These are phyloP conservation scores for Scylla paramamosain DNA, from an alignment of 1,140 invertebrate genomes.

Conservation along the genomic window DNA sequence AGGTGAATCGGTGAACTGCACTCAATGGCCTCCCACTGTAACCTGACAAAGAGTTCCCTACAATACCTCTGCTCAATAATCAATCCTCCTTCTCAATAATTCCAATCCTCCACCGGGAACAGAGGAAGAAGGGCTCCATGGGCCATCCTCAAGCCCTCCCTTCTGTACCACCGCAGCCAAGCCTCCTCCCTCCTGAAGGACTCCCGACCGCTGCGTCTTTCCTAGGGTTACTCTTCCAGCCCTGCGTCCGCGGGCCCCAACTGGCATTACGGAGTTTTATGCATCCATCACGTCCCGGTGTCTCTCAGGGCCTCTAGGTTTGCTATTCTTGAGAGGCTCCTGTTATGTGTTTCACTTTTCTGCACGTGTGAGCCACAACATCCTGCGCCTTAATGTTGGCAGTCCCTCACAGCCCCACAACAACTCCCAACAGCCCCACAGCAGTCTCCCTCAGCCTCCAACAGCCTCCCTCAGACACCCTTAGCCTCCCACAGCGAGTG, in stretches of 20 bases:
- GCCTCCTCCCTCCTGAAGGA: neutral
- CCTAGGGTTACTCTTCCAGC: no score
- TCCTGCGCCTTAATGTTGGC: neutral
- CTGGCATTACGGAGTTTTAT: neutral
- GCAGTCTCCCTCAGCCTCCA: no score
- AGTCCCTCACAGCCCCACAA: no score
- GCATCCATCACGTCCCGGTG: neutral
- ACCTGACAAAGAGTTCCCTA: neutral
- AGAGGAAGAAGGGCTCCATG: neutral
- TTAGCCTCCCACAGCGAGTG: neutral
- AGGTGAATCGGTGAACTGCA: neutral
- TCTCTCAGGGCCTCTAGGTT: neutral
- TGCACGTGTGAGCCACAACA: neutral
- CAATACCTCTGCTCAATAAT: neutral
- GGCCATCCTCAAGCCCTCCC: neutral
- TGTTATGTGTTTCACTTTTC: neutral
- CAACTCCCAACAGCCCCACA: no score
- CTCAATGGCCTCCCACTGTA: neutral
- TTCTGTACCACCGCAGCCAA: neutral
- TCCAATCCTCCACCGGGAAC: neutral
- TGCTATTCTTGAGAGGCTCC: neutral
- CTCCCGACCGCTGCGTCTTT: no score
- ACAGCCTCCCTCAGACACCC: no score
- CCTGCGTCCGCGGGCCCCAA: no score
- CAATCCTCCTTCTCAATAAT: neutral